Evolutionary conservation across 2,888 invertebrate species (phyloP).

Genomic region (Epistrophella euchroma): DNA sequence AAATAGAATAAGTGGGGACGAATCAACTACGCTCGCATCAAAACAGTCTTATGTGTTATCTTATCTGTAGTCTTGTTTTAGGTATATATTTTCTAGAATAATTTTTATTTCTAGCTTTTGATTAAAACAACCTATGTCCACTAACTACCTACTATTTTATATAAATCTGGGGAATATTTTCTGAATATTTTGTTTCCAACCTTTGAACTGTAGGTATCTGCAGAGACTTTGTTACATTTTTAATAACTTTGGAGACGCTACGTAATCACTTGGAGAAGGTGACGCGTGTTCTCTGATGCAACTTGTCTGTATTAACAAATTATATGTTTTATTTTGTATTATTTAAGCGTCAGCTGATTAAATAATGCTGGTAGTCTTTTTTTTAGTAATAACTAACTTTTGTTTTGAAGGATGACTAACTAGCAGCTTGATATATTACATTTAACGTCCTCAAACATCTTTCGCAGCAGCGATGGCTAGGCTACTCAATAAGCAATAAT

Average conservation of each 20-base stretch:
- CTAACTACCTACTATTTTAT: neutral
- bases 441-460: neutral
- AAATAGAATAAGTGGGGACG: neutral
- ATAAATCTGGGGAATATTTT: neutral
- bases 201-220: neutral
- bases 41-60: slow-evolving; percentile 4
- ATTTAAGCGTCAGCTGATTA: neutral
- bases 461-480: neutral
- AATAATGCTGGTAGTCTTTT: neutral
- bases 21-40: too few relatives aligned
- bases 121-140: neutral
- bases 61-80: neutral
- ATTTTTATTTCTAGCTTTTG: neutral
- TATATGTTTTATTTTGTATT: neutral
- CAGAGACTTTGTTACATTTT: neutral
- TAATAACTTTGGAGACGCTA: neutral
- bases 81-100: slow-evolving; percentile 9
- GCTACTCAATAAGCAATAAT: neutral
- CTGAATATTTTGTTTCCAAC: neutral
- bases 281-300: slow-evolving; percentile 17
- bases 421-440: neutral
- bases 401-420: neutral
- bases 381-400: neutral
- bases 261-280: slow-evolving; percentile 4
- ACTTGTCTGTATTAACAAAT: neutral